These are phyloP conservation scores for Ips nitidus DNA, from an alignment of 1,140 invertebrate species.

Conservation along the genomic window DNA sequence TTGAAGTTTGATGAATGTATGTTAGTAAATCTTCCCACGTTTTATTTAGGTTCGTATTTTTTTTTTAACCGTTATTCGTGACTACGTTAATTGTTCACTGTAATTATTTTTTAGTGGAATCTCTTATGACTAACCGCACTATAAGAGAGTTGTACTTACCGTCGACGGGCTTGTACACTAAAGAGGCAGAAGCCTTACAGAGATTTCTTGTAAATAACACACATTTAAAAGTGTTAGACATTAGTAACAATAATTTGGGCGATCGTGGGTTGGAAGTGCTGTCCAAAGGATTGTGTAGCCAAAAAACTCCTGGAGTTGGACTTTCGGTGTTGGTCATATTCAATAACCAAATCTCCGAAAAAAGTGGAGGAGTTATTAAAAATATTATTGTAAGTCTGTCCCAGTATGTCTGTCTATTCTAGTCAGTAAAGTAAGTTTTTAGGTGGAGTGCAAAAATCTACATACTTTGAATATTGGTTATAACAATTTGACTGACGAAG, in stretches of 20 bases:
- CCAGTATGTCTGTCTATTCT: neutral
- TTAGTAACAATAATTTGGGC: conserved; percentile 50
- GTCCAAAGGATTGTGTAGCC: conserved; percentile 45
- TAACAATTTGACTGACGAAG: conserved; percentile 48
- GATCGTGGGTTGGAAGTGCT: conserved; percentile 47
- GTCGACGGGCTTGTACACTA: conserved; percentile 47
- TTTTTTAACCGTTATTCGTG: conserved; percentile 6
- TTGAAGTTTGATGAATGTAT: conserved; percentile 46
- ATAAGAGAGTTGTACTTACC: conserved; percentile 47
- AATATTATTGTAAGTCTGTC: conserved; percentile 49
- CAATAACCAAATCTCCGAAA: conserved; percentile 49
- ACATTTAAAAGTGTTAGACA: conserved; percentile 46
- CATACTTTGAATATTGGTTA: conserved; percentile 48
- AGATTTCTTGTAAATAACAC: conserved; percentile 44
- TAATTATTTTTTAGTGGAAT: conserved; percentile 39
- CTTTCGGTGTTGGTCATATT: conserved; percentile 46
- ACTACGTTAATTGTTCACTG: conserved; percentile 8
- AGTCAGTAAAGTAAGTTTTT: conserved; percentile 20
- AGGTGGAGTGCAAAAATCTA: conserved; percentile 45
- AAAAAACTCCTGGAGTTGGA: conserved; percentile 37
- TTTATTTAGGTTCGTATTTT: conserved; percentile 44
- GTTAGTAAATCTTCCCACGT: conserved; percentile 44
- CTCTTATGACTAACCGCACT: conserved; percentile 43
- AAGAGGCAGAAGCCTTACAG: conserved; percentile 47
- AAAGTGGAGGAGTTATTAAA: conserved; percentile 43